These are phyloP conservation scores for fruit fly (Drosophila melanogaster) DNA, from an alignment of 1,140 invertebrate species.

Conservation along the genomic window Release_6_plus_ISO1_MT NC_004354.4:4892001-4892500, in stretches of 20 bases:
- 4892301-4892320: constrained; percentile 29
- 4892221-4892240: too few species aligned
- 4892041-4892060: background rate
- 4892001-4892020: constrained; percentile 22
- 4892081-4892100: too few species aligned
- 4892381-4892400: background rate
- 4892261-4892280: background rate
- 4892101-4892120: too few species aligned
- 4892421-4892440: constrained; percentile 34
- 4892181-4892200: too few species aligned
- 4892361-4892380: constrained; percentile 3
- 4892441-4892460: constrained; percentile 10
- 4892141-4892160: too few species aligned
- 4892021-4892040: constrained; percentile 18
- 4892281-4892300: constrained; percentile 3
- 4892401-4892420: constrained; percentile 42
- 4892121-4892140: too few species aligned
- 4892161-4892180: too few species aligned
- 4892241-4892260: too few species aligned
- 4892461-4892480: constrained; percentile 49
- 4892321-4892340: constrained; percentile 35
- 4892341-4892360: constrained; percentile 37
- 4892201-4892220: too few species aligned
- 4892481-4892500: constrained; percentile 65
- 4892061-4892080: background rate